Conservation (phyloP, 2,113 vertebrate species). For the Capreolus pygargus region DNA sequence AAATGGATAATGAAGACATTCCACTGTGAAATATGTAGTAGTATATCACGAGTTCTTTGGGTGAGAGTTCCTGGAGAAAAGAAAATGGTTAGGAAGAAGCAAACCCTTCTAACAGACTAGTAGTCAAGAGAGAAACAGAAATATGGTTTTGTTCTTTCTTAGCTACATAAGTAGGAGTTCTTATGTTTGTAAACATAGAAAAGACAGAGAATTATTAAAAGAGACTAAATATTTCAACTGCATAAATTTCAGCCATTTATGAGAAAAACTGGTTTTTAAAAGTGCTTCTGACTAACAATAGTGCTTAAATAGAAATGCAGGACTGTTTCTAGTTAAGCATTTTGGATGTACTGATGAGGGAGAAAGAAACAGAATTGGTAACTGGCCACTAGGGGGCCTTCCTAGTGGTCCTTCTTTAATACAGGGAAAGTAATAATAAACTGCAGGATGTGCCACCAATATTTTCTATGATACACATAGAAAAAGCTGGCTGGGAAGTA, state of each 20-base stretch:
- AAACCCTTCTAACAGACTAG: neutral
- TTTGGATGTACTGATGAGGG: neutral
- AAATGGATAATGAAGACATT: neutral
- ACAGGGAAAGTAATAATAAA: neutral
- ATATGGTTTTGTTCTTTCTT: neutral
- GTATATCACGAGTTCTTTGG: neutral
- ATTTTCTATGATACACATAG: neutral
- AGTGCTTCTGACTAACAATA: neutral
- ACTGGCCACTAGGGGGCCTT: conserved; percentile 69
- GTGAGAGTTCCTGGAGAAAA: neutral
- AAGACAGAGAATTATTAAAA: neutral
- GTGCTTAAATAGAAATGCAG: neutral
- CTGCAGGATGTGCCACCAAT: neutral
- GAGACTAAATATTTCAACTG: neutral
- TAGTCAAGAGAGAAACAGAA: neutral
- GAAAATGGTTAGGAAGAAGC: neutral
- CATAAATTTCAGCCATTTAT: neutral
- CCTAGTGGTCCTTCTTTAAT: conserved; percentile 1
- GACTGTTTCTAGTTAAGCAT: neutral
- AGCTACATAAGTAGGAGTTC: neutral
- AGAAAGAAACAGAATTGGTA: rapidly evolving
- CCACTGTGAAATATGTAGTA: neutral
- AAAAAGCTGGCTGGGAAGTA: neutral
- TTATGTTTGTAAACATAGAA: neutral
- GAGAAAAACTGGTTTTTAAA: neutral